phyloP scores from a whole-genome alignment of 2,888 invertebrate genomes.

The Drosophila subsilvestris region DNA sequence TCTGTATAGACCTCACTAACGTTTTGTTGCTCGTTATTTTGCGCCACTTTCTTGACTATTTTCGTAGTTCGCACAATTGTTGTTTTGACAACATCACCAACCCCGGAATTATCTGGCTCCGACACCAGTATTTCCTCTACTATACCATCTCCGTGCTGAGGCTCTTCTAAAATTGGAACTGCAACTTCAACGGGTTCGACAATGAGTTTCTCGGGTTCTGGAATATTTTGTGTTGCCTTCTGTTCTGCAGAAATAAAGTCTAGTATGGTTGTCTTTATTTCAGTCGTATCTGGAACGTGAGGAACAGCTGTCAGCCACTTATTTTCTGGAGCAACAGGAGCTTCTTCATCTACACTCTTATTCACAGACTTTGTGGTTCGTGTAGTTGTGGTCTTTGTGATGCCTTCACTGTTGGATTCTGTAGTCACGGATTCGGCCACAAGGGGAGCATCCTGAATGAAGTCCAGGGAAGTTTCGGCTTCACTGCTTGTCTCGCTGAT shows the following conservation, averaged over 20 bases:
- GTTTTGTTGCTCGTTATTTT: constrained; percentile 61
- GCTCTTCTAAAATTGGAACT: constrained; percentile 7
- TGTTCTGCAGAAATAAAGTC: constrained; percentile 61
- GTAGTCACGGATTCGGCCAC: constrained; percentile 68
- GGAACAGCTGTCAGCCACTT: constrained; percentile 12
- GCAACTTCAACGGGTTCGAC: constrained; percentile 3
- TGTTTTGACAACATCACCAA: constrained; percentile 76
- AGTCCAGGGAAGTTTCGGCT: constrained; percentile 44
- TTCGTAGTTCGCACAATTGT: constrained; percentile 80
- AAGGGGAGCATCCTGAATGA: constrained; percentile 54
- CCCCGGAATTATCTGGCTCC: constrained; percentile 18
- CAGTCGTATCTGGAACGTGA: neutral
- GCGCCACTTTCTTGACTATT: constrained; percentile 76
- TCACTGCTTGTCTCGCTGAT: constrained; percentile 52
- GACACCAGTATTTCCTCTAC: constrained; percentile 1
- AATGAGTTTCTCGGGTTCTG: constrained; percentile 10
- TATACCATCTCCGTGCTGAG: neutral
- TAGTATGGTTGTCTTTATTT: constrained; percentile 47
- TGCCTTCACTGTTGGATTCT: constrained; percentile 68
- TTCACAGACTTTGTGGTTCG: constrained; percentile 63
- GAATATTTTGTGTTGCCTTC: constrained; percentile 18
- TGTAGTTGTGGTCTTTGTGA: constrained; percentile 63
- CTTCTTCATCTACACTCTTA: constrained; percentile 29
- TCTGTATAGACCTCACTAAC: constrained; percentile 19
- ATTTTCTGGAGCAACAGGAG: constrained; percentile 28